Evolutionary conservation across 2,888 invertebrate species (phyloP).

Genomic region (Hirtodrosophila histrioides): DNA sequence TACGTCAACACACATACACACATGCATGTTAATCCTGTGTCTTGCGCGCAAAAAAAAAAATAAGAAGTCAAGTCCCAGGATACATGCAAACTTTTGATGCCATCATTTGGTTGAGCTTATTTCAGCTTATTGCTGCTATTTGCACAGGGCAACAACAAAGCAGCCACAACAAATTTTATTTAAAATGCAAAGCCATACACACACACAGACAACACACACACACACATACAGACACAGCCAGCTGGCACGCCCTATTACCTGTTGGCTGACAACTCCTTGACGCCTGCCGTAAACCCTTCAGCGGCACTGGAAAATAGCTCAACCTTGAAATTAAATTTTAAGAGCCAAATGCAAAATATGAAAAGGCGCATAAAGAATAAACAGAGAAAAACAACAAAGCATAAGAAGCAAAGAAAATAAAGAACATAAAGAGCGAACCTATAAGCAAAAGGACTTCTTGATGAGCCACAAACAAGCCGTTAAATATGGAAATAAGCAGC

Average conservation of each 20-base stretch:
- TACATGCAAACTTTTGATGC: conserved; percentile 64
- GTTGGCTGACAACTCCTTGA: conserved; percentile 56
- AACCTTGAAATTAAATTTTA: conserved; percentile 80
- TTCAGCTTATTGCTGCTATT: conserved; percentile 73
- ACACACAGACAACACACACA: conserved; percentile 1
- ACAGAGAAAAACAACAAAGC: conserved; percentile 5
- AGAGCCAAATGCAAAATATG: conserved; percentile 55
- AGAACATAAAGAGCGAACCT: conserved; percentile 18
- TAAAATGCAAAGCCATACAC: conserved; percentile 65
- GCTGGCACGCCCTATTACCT: conserved; percentile 59
- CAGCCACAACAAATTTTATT: conserved; percentile 62
- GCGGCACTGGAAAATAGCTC: conserved; percentile 57
- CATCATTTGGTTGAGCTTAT: conserved; percentile 66
- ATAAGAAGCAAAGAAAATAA: conserved; percentile 9
- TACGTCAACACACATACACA: conserved; percentile 7
- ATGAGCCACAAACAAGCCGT: conserved; percentile 56
- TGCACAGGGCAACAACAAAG: conserved; percentile 50
- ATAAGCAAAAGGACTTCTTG: conserved; percentile 17
- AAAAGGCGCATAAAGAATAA: conserved; percentile 31
- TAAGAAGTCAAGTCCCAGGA: conserved; percentile 47
- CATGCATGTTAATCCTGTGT: conserved; percentile 18
- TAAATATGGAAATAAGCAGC: conserved; percentile 57
- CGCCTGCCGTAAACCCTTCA: conserved; percentile 64
- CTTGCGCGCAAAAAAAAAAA: conserved; percentile 26
- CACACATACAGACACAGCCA: conserved; percentile 16